These are phyloP conservation scores for Lasioglossum zephyrum DNA, from an alignment of 2,888 invertebrate genomes.

Conservation along the genomic window DNA sequence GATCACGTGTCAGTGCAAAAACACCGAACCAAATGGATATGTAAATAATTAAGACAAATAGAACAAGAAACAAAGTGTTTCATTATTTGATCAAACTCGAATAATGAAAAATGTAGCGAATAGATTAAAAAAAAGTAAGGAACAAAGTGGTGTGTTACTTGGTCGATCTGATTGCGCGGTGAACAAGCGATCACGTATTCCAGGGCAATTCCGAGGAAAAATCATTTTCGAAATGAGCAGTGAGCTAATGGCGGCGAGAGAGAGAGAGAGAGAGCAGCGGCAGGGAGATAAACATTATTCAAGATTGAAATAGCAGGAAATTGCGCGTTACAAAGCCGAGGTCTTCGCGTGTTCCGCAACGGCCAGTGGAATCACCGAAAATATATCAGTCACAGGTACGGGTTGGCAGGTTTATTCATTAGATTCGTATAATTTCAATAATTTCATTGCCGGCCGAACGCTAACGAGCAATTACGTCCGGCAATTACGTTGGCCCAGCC, in stretches of 20 bases:
- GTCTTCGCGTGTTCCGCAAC: neutral
- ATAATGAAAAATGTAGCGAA: neutral
- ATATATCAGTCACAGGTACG: neutral
- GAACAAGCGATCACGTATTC: neutral
- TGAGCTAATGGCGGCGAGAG: too few species aligned
- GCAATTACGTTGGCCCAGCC: neutral
- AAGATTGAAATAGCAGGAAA: neutral
- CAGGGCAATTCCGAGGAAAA: neutral
- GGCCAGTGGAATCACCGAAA: neutral
- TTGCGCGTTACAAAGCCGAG: neutral
- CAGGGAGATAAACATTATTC: neutral
- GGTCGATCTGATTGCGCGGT: neutral
- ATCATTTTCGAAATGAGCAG: neutral
- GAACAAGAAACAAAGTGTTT: neutral
- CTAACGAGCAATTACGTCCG: neutral
- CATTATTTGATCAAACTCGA: too few species aligned
- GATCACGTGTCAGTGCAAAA: too few species aligned
- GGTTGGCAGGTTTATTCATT: neutral
- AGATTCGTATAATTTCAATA: conserved; percentile 9
- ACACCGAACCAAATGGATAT: too few species aligned
- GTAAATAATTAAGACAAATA: neutral
- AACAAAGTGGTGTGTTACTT: neutral
- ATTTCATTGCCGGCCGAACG: neutral
- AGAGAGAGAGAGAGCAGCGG: too few species aligned
- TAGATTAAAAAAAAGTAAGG: neutral